Evolutionary conservation across 2,113 vertebrate species (phyloP), one percentile per base, ranked within the genome.

Genomic region (Haemorhous mexicanus): DNA sequence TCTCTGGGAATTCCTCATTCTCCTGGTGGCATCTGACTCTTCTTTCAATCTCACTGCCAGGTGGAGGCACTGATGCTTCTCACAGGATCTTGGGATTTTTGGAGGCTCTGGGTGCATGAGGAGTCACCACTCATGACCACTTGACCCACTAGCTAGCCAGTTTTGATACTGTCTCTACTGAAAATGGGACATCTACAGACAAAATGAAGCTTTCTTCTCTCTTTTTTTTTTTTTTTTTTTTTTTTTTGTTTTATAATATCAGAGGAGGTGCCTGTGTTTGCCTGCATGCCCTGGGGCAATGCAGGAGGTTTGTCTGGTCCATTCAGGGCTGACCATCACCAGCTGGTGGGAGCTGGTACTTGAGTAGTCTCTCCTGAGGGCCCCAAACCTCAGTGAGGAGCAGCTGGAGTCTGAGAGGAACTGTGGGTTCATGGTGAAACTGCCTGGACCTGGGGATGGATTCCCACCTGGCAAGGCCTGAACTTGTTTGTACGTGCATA

Each of bases 361-460:
- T 75, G 14, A 76, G 9, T 0, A 56, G n/a, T 24, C 35, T 90
- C 16, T 47, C 11, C 86, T 33, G 19, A 17, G 49, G 56, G 26
- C 30, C 12, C n/a, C 9, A 53, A 30, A 37, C 22, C 35, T 84
- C 26, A 19, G 8, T 3, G 50, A 79, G 78, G 37, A 76, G 55
- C 37, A 77, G 39, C 64, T 68, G 47, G 53, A 39, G 50, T 27
- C 22, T 24, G 47, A 63, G 70, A 24, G 9, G 68, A 81, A 14
- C 62, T 39, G 58, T 59, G 35, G 24, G 39, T 39, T 90, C 0
- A 0, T 10, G n/a, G 37, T 16, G 61, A 72, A 91, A 16, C 61
- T 72, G 24, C 37, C 44, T 30, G 41, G 49, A 72, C 0, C 0
- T 28, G 56, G n/a, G 50, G 16, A 15, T 0, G 2, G 41, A 67